These are phyloP conservation scores for Sarcoramphus papa DNA, from an alignment of 2,797 vertebrate genomes.

Conservation along the genomic window DNA sequence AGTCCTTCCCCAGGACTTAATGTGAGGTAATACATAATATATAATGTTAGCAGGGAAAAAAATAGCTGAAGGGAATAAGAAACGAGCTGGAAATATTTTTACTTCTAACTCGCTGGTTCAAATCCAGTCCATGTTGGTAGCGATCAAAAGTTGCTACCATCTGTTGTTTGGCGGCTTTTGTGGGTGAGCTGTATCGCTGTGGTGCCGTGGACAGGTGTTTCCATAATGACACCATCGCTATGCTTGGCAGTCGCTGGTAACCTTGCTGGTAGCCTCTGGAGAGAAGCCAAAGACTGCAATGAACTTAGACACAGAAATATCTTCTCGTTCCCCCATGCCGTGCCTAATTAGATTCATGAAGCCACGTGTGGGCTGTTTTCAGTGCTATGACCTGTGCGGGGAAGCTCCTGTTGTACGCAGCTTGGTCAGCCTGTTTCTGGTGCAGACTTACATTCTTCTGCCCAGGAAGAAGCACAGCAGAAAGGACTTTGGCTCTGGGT, in stretches of 20 bases:
- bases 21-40: background rate
- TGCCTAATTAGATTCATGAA: background rate
- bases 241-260: background rate
- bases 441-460: background rate
- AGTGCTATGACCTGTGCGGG: fast-evolving
- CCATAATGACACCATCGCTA: background rate
- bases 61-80: background rate
- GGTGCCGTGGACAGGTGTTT: background rate
- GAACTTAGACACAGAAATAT: background rate
- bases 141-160: background rate
- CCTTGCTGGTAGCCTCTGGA: background rate
- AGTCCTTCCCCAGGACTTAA: background rate
- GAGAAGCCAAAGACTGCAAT: background rate
- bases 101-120: background rate
- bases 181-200: background rate
- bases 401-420: background rate
- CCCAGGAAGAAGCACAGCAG: background rate
- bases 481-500: background rate
- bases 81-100: background rate
- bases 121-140: background rate
- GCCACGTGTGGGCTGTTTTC: background rate
- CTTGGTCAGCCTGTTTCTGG: background rate
- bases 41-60: background rate
- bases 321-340: fast-evolving
- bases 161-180: slow-evolving; percentile 8